Conservation (phyloP, 2,797 vertebrate species). For the Hydrocynus forskahlii region DNA sequence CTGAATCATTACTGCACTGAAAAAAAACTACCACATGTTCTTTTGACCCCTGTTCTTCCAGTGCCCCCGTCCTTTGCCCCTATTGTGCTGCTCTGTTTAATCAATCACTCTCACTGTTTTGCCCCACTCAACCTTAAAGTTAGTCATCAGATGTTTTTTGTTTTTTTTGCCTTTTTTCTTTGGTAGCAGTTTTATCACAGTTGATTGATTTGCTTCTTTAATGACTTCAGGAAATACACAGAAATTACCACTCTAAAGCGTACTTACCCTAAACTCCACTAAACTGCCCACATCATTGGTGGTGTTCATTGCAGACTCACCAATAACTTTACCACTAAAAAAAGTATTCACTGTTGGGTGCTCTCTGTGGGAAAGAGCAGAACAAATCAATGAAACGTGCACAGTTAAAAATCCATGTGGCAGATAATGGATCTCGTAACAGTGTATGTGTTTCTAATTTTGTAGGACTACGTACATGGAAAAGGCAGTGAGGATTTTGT, state of each 20-base stretch:
- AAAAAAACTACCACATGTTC: too few relatives aligned
- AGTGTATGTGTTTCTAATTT: not conserved
- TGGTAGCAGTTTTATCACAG: not conserved
- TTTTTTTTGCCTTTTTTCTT: not conserved
- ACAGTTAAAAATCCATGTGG: not conserved
- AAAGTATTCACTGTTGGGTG: constrained; percentile 68
- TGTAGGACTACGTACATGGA: constrained; percentile 76
- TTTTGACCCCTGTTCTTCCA: not conserved
- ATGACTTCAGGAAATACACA: not conserved
- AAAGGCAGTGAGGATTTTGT: constrained; percentile 82
- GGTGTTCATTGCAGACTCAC: constrained; percentile 89
- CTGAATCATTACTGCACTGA: too few relatives aligned
- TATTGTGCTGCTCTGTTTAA: too few relatives aligned
- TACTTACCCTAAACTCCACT: constrained; percentile 85
- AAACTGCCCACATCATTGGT: constrained; percentile 89
- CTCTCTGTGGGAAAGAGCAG: constrained; percentile 64
- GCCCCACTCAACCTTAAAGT: too few relatives aligned
- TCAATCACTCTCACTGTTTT: too few relatives aligned
- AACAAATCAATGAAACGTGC: not conserved
- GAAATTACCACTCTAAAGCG: not conserved
- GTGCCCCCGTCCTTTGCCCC: too few relatives aligned
- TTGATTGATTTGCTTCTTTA: not conserved
- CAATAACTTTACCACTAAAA: constrained; percentile 89
- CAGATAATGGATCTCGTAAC: not conserved
- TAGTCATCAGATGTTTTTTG: too few relatives aligned